Evolutionary conservation across 2,888 invertebrate genomes (phyloP), one percentile per base, ranked within the genome.

Genomic region (Leptinotarsa haldemani): DNA sequence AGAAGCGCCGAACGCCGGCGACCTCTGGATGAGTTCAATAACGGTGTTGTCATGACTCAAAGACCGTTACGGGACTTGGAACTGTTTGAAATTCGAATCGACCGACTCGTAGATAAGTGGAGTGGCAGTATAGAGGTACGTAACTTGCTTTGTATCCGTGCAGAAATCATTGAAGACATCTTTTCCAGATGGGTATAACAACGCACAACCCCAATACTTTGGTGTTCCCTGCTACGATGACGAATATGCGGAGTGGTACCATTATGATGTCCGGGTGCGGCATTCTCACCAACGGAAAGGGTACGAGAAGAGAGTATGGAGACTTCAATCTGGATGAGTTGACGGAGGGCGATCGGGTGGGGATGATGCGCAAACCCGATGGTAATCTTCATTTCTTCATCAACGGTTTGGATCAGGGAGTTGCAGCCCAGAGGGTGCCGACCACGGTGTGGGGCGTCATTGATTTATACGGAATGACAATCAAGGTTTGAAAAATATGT

Each of bases 261-360:
- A 95, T 95, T 48, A 96, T 96, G 95, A 97, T 98, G 97, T 97
- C 97, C 20, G 98, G 98, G 0, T 96, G 96, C 88, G 98, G 97
- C 71, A 97, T 98, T 81, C 89, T 98, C n/a, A 94, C 97, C 3
- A 98, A 98, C 86, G 98, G 98, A 0, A 97, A 97, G 86, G 97
- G 97, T 5, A 97, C 96, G 1, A 92, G 95, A 78, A 90, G 96
- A 76, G 97, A 97, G 86, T 98, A 98, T 85, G 97, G 97, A 0
- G 93, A 94, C 83, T 96, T 95, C 84, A 98, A 98, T 88, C 90
- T 98, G 79, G 98, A 98, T 85, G 97, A 97, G 86, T 89, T 98
- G 16, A 92, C 94, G 92, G 94, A 96, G 88, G 97, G 97, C 0
- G 97, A 98, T 86, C 91, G 96, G 1, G 96, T 98, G 15, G 97